Conservation (phyloP, 2,113 vertebrate species). For the Catharus bicknelli region DNA sequence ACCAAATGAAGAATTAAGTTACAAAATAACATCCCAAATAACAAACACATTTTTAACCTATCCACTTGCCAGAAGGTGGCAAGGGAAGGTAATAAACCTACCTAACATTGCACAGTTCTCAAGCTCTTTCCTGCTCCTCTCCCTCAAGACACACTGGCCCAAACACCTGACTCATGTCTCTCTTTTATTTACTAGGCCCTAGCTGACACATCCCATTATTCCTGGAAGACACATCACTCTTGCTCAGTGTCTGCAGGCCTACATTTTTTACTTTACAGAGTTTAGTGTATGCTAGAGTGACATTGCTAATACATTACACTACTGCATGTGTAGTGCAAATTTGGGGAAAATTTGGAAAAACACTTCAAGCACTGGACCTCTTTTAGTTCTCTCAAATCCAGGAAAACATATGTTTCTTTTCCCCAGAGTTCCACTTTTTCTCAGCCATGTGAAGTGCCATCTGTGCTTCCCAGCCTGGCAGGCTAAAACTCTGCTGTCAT, state of each 20-base stretch:
- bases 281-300: neutral
- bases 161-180: neutral
- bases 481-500: slow-evolving; percentile 26
- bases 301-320: neutral
- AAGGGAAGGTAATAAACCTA: neutral
- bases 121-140: neutral
- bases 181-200: neutral
- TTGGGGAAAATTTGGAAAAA: neutral
- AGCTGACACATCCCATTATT: neutral
- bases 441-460: slow-evolving; percentile 46
- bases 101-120: neutral
- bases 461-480: slow-evolving; percentile 33
- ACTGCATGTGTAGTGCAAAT: neutral
- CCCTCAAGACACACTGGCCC: neutral
- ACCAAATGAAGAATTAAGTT: neutral
- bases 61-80: neutral
- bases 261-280: neutral
- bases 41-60: neutral
- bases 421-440: slow-evolving; percentile 33
- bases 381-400: slow-evolving; percentile 15
- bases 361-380: neutral
- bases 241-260: neutral
- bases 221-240: neutral
- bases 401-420: slow-evolving; percentile 16
- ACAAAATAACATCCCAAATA: neutral